Evolutionary conservation across 2,888 invertebrate genomes (phyloP).

Genomic region (Hyposoter dolosus): DNA sequence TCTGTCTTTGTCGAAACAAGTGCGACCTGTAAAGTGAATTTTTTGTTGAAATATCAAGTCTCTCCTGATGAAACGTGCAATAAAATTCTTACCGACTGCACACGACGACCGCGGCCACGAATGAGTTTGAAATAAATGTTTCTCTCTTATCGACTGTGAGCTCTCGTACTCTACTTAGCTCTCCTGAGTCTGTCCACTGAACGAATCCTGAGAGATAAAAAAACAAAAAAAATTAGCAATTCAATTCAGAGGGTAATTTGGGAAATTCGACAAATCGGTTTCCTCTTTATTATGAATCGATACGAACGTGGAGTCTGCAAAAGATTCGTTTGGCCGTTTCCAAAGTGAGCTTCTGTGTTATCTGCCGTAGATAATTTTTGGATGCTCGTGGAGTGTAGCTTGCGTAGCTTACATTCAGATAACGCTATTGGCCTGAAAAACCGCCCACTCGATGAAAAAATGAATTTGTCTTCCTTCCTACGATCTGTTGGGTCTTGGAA

Average conservation of each 20-base stretch:
- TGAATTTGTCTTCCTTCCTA: neutral
- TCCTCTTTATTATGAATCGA: neutral
- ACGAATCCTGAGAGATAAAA: no score
- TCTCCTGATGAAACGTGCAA: no score
- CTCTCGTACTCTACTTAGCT: neutral
- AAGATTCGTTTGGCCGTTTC: neutral
- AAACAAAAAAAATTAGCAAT: no score
- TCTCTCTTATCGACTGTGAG: conserved; percentile 5
- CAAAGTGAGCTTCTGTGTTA: neutral
- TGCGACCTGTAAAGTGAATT: no score
- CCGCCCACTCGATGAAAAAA: neutral
- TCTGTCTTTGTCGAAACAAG: no score
- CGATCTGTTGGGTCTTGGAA: neutral
- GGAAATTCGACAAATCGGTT: neutral
- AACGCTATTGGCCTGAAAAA: neutral
- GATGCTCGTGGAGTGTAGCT: neutral
- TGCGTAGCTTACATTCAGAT: neutral
- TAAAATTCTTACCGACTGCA: no score
- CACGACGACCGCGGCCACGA: no score
- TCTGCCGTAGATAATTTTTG: conserved; percentile 9
- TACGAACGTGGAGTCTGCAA: neutral
- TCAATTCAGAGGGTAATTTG: no score
- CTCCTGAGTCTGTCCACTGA: no score
- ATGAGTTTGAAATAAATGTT: no score
- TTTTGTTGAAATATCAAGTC: no score